Evolutionary conservation across 2,888 invertebrate genomes (phyloP).

Genomic region (Zootermopsis nevadensis): DNA sequence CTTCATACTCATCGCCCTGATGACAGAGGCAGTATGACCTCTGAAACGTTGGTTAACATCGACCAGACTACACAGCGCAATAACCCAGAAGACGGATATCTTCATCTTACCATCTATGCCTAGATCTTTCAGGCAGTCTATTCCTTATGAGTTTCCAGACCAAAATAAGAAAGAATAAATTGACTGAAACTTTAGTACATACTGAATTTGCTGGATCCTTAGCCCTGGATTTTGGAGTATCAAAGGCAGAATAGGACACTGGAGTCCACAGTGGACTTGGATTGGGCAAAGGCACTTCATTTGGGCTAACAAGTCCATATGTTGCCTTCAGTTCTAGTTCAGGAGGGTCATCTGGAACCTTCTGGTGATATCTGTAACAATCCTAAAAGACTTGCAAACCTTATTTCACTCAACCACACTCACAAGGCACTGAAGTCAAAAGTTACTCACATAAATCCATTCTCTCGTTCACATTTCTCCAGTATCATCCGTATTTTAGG

Average conservation of each 20-base stretch:
- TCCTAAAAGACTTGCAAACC: constrained; percentile 35
- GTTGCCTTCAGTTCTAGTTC: constrained; percentile 70
- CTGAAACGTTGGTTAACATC: no score
- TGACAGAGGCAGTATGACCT: no score
- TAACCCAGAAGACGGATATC: no score
- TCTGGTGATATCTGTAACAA: constrained; percentile 69
- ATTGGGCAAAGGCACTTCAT: constrained; percentile 67
- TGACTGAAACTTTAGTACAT: neutral
- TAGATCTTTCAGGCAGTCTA: no score
- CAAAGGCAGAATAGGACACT: constrained; percentile 62
- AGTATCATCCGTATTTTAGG: constrained; percentile 69
- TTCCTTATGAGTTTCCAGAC: no score
- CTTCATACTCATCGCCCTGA: no score
- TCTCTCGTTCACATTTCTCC: constrained; percentile 74
- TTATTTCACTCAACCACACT: no score
- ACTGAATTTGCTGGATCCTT: constrained; percentile 55
- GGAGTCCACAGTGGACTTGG: constrained; percentile 67
- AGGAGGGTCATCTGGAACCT: constrained; percentile 69
- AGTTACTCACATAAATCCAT: constrained; percentile 70
- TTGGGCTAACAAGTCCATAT: constrained; percentile 71
- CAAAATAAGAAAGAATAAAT: constrained; percentile 3
- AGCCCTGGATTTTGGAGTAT: constrained; percentile 56
- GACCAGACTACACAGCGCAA: no score
- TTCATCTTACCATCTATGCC: no score
- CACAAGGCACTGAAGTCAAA: neutral